Evolutionary conservation across 2,888 invertebrate genomes (phyloP).

Genomic region (Ochropleura plecta): DNA sequence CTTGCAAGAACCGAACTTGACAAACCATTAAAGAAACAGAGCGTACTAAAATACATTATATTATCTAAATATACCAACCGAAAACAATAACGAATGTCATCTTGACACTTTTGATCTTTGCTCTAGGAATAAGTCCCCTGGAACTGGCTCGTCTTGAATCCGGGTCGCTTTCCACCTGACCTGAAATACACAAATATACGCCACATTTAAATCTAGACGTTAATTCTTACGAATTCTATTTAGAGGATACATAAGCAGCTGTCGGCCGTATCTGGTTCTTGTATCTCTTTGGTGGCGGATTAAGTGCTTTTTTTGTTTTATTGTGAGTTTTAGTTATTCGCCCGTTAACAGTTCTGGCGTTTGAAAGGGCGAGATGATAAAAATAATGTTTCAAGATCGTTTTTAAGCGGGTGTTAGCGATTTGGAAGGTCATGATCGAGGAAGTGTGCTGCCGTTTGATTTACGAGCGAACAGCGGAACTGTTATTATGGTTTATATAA

Average conservation of each 20-base stretch:
- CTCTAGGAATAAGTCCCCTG: conserved; percentile 97
- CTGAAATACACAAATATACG: conserved; percentile 73
- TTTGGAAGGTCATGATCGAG: conserved; percentile 44
- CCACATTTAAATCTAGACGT: conserved; percentile 41
- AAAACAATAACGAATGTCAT: conserved; percentile 99
- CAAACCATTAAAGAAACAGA: conserved; percentile 35
- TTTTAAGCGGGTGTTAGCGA: conserved; percentile 24
- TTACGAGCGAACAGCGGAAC: conserved; percentile 25
- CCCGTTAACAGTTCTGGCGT: conserved; percentile 18
- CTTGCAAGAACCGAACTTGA: conserved; percentile 15
- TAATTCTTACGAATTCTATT: conserved; percentile 56
- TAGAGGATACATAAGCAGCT: conserved; percentile 60
- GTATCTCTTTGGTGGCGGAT: conserved; percentile 55
- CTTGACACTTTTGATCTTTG: conserved; percentile 99
- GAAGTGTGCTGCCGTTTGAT: conserved; percentile 35
- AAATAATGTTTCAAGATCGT: conserved; percentile 52
- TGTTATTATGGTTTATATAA: conserved; percentile 5
- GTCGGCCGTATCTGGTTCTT: conserved; percentile 62
- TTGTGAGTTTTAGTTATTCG: conserved; percentile 30
- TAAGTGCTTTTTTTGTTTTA: conserved; percentile 51
- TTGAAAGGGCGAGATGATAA: conserved; percentile 40
- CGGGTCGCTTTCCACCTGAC: conserved; percentile 87
- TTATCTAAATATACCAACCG: conserved; percentile 90
- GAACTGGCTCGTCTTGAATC: conserved; percentile 95
- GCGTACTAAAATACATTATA: conserved; percentile 41